A percentile compares a stretch with the other conserved stretches of the same genome.
These are phyloP conservation scores for Slavum lentiscoides DNA, from an alignment of 2,888 invertebrate genomes.

Conservation along the genomic window DNA sequence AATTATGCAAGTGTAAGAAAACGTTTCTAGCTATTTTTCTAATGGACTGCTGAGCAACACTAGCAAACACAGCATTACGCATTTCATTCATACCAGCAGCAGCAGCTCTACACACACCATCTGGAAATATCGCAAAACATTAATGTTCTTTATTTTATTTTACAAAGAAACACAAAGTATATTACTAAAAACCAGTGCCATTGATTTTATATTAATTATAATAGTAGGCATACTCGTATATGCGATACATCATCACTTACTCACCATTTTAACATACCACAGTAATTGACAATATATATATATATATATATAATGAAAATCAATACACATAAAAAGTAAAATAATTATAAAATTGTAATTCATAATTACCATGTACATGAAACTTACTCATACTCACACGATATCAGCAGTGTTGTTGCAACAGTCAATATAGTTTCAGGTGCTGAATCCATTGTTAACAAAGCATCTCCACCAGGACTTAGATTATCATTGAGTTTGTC, in stretches of 20 bases:
- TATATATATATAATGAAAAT: too few species aligned
- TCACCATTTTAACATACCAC: too few species aligned
- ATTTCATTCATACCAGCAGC: conserved; percentile 94
- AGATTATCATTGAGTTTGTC: conserved; percentile 77
- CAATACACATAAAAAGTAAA: too few species aligned
- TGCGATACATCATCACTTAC: too few species aligned
- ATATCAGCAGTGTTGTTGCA: conserved; percentile 78
- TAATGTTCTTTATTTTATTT: neutral
- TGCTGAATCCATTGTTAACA: conserved; percentile 76
- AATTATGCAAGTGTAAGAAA: conserved; percentile 90
- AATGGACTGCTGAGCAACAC: conserved; percentile 96
- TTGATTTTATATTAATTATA: too few species aligned
- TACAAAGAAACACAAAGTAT: neutral
- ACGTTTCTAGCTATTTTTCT: conserved; percentile 91
- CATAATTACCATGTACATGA: neutral
- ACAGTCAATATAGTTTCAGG: conserved; percentile 78
- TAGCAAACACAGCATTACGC: conserved; percentile 95
- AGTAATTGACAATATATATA: too few species aligned
- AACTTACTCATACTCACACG: conserved; percentile 70
- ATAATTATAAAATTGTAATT: neutral
- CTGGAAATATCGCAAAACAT: conserved; percentile 63
- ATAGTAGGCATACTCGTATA: too few species aligned
- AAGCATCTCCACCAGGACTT: conserved; percentile 62
- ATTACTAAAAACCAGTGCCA: too few species aligned
- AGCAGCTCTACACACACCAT: conserved; percentile 89